phyloP scores from a whole-genome alignment of 2,113 vertebrate genomes.

The Gobio gobio region DNA sequence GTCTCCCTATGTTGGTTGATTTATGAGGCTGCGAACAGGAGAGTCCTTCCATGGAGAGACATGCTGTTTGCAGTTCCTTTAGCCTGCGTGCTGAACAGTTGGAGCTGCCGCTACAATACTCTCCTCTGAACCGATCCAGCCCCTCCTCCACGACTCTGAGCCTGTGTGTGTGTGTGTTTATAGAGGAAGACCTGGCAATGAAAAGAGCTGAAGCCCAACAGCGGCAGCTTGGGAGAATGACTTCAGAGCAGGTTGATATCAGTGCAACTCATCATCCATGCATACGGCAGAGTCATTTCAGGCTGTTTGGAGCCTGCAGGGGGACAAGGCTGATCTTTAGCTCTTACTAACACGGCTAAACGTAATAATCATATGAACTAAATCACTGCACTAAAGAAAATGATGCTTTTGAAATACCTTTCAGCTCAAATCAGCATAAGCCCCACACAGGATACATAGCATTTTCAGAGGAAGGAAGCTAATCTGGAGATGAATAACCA shows the following conservation, averaged over 20 bases:
- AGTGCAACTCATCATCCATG: constrained; percentile 62
- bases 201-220: constrained; percentile 61
- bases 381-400: constrained; percentile 57
- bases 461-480: constrained; percentile 55
- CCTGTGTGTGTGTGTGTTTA: background rate
- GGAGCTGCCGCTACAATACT: constrained; percentile 50
- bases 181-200: constrained; percentile 60
- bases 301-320: constrained; percentile 54
- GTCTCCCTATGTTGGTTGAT: constrained; percentile 39
- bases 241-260: constrained; percentile 70
- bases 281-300: constrained; percentile 16
- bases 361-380: constrained; percentile 54
- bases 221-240: constrained; percentile 62
- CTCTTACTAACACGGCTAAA: constrained; percentile 58
- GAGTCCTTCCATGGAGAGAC: constrained; percentile 22
- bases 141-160: constrained; percentile 57
- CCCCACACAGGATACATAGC: constrained; percentile 48
- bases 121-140: constrained; percentile 46
- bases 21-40: constrained; percentile 21
- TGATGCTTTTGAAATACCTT: constrained; percentile 47
- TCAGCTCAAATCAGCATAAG: constrained; percentile 56
- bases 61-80: constrained; percentile 52
- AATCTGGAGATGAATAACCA: constrained; percentile 73
- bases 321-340: constrained; percentile 49
- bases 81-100: constrained; percentile 50